Evolutionary conservation across 2,797 vertebrate genomes (phyloP).

Genomic region (Distichodus sexfasciatus): DNA sequence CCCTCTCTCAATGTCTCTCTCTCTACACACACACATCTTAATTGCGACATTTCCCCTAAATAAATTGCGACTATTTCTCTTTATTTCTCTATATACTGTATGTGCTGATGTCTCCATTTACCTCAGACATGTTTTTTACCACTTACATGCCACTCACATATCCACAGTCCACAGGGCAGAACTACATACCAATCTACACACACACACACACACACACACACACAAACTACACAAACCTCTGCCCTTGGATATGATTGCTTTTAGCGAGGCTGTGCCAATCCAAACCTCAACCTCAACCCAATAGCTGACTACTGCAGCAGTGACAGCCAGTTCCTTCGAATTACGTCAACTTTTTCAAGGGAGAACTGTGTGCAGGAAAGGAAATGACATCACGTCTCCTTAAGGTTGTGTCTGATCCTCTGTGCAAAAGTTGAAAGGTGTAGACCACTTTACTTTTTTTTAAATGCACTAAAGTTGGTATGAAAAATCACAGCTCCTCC

Average conservation of each 20-base stretch:
- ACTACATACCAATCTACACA: conserved; percentile 25
- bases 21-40: conserved; percentile 19
- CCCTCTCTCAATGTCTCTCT: no score
- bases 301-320: conserved; percentile 28
- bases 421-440: neutral
- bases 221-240: conserved; percentile 34
- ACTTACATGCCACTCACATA: conserved; percentile 27
- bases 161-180: conserved; percentile 42
- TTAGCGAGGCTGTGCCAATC: conserved; percentile 27
- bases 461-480: neutral
- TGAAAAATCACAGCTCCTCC: neutral
- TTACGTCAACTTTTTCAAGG: conserved; percentile 27
- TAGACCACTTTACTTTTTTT: neutral
- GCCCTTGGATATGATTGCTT: conserved; percentile 47
- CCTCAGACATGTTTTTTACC: conserved; percentile 33
- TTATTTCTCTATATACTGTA: no score
- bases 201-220: conserved; percentile 26
- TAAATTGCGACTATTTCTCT: no score
- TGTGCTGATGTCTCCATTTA: conserved; percentile 31
- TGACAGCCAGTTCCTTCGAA: conserved; percentile 6
- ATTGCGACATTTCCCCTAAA: conserved; percentile 19
- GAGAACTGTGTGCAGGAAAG: conserved; percentile 14
- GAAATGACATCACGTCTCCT: conserved; percentile 24
- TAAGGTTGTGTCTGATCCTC: conserved; percentile 15
- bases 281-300: conserved; percentile 15